Evolutionary conservation across 2,113 vertebrate genomes (phyloP).

Genomic region (Zootoca vivipara): DNA sequence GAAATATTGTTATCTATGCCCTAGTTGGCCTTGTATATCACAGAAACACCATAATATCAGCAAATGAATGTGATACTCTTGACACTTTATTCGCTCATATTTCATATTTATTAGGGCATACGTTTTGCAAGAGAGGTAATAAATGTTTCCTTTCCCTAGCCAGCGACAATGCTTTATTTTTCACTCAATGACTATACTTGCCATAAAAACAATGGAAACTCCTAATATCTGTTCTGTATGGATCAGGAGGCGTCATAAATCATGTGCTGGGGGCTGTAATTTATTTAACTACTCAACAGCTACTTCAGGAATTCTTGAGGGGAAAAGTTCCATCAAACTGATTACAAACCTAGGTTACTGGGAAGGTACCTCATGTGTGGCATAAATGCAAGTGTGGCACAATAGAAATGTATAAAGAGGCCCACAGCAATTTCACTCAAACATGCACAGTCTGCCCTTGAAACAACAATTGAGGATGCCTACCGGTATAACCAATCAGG

Average conservation of each 20-base stretch:
- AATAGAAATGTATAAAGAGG: background rate
- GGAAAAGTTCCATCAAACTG: conserved; percentile 6
- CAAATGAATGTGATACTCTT: conserved; percentile 51
- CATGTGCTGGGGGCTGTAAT: conserved; percentile 35
- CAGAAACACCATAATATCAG: conserved; percentile 33
- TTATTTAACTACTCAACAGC: conserved; percentile 37
- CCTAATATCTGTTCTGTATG: conserved; percentile 35
- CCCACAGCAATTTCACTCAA: background rate
- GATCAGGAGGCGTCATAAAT: conserved; percentile 28
- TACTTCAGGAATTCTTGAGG: conserved; percentile 20
- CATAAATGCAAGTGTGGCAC: conserved; percentile 5
- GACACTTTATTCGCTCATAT: conserved; percentile 48
- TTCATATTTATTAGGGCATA: conserved; percentile 65
- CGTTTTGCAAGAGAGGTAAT: conserved; percentile 50
- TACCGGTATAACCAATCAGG: background rate
- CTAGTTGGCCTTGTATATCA: conserved; percentile 53
- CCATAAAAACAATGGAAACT: conserved; percentile 52
- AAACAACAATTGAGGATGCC: background rate
- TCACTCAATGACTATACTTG: conserved; percentile 37
- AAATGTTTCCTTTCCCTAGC: conserved; percentile 62
- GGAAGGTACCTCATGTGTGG: background rate
- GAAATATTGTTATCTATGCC: conserved; percentile 31
- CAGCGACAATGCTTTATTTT: conserved; percentile 44
- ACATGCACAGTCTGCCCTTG: accelerated
- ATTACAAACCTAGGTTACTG: background rate